phyloP scores from a whole-genome alignment of 1,140 invertebrate species.

The Choristoneura fumiferana region DNA sequence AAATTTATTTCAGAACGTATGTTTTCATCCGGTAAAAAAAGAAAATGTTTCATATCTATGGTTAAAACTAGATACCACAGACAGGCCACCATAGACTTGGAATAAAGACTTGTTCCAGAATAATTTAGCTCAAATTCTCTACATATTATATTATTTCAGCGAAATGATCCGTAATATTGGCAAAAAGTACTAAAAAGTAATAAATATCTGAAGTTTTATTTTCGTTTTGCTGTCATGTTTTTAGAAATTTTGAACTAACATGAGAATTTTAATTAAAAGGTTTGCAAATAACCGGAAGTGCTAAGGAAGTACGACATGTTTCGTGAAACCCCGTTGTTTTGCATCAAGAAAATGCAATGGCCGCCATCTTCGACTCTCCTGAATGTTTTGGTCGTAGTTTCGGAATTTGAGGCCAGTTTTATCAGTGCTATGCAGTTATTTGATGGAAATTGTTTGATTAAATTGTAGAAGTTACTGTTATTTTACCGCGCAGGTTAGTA shows the following conservation, averaged over 20 bases:
- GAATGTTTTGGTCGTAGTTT: slow-evolving; percentile 79
- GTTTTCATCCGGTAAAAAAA: neutral
- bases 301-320: slow-evolving; percentile 62
- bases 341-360: slow-evolving; percentile 78
- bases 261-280: neutral
- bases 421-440: slow-evolving; percentile 71
- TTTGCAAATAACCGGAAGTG: slow-evolving; percentile 47
- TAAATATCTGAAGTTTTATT: neutral
- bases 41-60: slow-evolving; percentile 4
- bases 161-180: neutral
- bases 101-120: slow-evolving; percentile 15
- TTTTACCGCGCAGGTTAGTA: slow-evolving; percentile 62
- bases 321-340: slow-evolving; percentile 78
- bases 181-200: neutral
- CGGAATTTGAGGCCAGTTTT: slow-evolving; percentile 69
- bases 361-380: slow-evolving; percentile 78
- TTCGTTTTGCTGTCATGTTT: neutral
- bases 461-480: slow-evolving; percentile 57
- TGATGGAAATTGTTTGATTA: slow-evolving; percentile 65
- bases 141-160: neutral
- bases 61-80: slow-evolving; percentile 1
- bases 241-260: neutral
- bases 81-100: slow-evolving; percentile 1
- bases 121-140: neutral
- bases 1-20: neutral